Conservation (phyloP, 2,113 vertebrate genomes). For the Asarcornis scutulata region DNA sequence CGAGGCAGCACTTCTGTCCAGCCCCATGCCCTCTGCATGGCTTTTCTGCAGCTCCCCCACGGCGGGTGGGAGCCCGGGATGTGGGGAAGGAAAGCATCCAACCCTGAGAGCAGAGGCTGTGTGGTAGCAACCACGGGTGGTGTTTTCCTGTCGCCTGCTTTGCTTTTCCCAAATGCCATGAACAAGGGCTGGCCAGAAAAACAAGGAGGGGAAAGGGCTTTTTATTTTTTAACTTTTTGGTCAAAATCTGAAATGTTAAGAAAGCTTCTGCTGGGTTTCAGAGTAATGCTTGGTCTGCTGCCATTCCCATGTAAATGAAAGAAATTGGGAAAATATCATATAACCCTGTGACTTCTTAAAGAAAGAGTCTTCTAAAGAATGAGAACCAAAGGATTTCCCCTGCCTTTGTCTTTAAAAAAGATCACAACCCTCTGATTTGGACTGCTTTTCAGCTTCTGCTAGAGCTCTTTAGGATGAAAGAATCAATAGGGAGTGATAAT, state of each 20-base stretch:
- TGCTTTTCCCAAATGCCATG: neutral
- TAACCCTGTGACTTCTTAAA: neutral
- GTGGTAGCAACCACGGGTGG: neutral
- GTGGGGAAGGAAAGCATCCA: neutral
- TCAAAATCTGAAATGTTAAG: neutral
- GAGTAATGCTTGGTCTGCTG: neutral
- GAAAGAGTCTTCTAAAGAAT: neutral
- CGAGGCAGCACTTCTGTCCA: neutral
- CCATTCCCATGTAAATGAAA: neutral
- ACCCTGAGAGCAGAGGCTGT: neutral
- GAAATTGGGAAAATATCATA: neutral
- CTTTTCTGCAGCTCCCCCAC: neutral
- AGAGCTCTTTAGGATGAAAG: neutral
- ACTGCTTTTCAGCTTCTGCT: neutral
- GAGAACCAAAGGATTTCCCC: neutral
- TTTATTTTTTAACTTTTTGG: neutral
- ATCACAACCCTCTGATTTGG: neutral
- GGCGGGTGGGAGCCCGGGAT: neutral
- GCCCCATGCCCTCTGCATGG: rapidly evolving
- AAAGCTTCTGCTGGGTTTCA: neutral
- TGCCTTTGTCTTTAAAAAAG: neutral
- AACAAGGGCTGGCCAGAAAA: neutral
- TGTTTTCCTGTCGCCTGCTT: neutral
- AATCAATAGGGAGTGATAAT: neutral
- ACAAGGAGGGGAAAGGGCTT: neutral